Base-by-base conservation (phyloP, 1,140 invertebrate genomes). In the Odontomachus brunneus region DNA sequence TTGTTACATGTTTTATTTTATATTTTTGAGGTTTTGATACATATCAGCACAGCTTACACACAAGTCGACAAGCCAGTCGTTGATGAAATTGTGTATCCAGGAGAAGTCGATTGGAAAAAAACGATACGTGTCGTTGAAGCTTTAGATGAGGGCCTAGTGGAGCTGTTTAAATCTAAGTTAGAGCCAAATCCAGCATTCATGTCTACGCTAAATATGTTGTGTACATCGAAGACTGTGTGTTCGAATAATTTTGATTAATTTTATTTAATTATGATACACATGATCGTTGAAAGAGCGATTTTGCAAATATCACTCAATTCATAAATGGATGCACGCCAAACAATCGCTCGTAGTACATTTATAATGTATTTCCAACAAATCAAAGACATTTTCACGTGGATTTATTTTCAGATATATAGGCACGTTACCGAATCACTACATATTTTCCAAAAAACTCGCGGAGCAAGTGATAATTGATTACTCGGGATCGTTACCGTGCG, bases 11-110 rank as follows among this genome's bases (percentile, higher is more conserved):
- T 60, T 3, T 44, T 5, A 2, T 12, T 11, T 51, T 17, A 22
- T 33, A 11, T 29, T 1, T 88, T 80, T 59, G 86, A 97, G 96
- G 95, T 96, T 14, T 92, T 98, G 22, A 92, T 97, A 0, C 97
- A 98, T 91, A 96, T 98, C 0, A 98, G 98, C 5, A 98, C 98
- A 0, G 97, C 97, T 0, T 99, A 97, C 88, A 96, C 96, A 15
- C 97, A 98, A 91, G 95, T 96, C 0, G 96, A 97, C 82, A 95
- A 96, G 48, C 94, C 96, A 9, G 91, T 93, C 0, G 95, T 97
- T 0, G 96, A 97, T 67, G 97, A 98, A 93, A 93, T 96, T 24
- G 93, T 99, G 3, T 99, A 99, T 93, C 97, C 97, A 0, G 95
- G 97, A 0, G 96, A 97, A n/a, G 96, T 96, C 0, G 96, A 99